A percentile compares a stretch with the other conserved stretches of the same genome.
These are phyloP conservation scores for Dolichotis patagonum DNA, from an alignment of 2,113 vertebrate species.

Conservation along the genomic window DNA sequence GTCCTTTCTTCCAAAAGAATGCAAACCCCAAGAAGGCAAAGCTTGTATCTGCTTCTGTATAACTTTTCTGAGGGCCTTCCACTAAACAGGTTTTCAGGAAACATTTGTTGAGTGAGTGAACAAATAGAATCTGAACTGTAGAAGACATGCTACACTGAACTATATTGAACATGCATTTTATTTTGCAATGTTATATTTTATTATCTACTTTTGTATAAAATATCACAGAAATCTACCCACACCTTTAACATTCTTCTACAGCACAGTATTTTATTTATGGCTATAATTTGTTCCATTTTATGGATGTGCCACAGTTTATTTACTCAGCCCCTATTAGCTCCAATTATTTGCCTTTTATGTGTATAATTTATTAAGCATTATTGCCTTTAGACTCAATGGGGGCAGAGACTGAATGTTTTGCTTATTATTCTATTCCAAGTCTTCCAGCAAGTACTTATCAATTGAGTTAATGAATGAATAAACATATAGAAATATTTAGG, in stretches of 20 bases:
- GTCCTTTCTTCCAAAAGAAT: background rate
- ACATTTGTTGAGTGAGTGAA: background rate
- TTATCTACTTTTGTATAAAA: background rate
- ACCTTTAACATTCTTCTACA: background rate
- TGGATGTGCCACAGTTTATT: background rate
- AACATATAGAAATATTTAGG: background rate
- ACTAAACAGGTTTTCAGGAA: constrained; percentile 6
- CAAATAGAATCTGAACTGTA: background rate
- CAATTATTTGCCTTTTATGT: background rate
- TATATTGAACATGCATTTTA: background rate
- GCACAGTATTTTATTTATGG: background rate
- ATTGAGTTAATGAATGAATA: background rate
- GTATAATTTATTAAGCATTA: background rate
- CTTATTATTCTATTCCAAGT: constrained; percentile 3
- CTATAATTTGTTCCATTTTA: constrained; percentile 4
- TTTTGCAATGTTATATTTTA: background rate
- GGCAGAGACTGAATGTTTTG: background rate
- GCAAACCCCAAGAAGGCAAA: background rate
- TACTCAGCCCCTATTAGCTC: background rate
- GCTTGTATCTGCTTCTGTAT: background rate
- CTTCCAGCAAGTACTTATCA: background rate
- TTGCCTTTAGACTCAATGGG: background rate
- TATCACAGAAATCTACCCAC: background rate
- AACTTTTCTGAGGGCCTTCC: background rate
- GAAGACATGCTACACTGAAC: background rate